Evolutionary conservation across 2,113 vertebrate genomes (phyloP), one percentile per base, ranked within the genome.

Genomic region (Rhinichthys klamathensis): DNA sequence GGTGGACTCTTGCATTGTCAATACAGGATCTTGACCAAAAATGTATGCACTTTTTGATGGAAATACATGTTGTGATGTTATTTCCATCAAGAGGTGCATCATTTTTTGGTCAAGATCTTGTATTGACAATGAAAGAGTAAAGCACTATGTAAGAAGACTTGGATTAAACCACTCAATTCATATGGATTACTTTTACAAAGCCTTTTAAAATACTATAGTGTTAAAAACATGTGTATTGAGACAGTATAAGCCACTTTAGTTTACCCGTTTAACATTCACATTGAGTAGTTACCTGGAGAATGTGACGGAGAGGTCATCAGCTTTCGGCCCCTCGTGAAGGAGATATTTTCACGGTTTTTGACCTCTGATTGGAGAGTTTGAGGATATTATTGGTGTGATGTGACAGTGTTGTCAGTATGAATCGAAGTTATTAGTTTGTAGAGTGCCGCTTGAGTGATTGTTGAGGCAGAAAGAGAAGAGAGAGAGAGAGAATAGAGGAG

Each of bases 351-450:
- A 10, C 30, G 1, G 30, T 35, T 23, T 72, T 38, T 78, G 41
- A 58, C 67, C 81, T 74, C 16, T 73, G 65, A 75, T 67, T 38
- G 54, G 60, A 60, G 51, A 30, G 9, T 69, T 80, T 86, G 58
- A 60, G 75, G 49, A 82, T 58, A 65, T 87, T 82, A 79, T 85
- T 67, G 49, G 69, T 78, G 35, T 46, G 38, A 51, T 77, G 49
- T 84, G 63, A 74, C 27, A 44, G 41, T 4, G 77, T 75, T 65
- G 63, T 86, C 84, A 51, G 51, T 9, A 23, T 8, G 56, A 67
- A 83, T 86, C 46, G 6, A 58, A 65, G 51, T 79, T 73, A 87
- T 84, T 76, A 80, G 58, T 56, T 38, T 72, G 84, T 46, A 38
- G 38, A 80, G 76, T 32, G 21, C 32, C 10, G 63, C 82, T 21